These are phyloP conservation scores for Aphelinus atriplicis DNA, from an alignment of 1,140 invertebrate genomes.

Conservation along the genomic window DNA sequence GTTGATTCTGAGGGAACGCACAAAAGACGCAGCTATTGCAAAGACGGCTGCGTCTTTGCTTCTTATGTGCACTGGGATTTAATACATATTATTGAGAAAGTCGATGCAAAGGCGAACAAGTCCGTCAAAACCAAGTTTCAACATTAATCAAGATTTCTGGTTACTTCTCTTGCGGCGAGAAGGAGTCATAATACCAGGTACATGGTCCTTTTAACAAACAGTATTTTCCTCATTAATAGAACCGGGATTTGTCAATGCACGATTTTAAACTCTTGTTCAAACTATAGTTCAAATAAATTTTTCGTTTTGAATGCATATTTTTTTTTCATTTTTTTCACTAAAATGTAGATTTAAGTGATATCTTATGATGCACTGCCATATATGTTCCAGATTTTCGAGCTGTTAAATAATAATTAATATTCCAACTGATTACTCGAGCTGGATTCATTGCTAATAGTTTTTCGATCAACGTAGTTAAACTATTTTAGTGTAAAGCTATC, in stretches of 20 bases:
- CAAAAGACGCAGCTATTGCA: constrained; percentile 4
- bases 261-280: not conserved
- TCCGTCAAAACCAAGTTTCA: constrained; percentile 25
- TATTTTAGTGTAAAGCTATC: no score
- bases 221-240: constrained; percentile 10
- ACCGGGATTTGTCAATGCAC: constrained; percentile 20
- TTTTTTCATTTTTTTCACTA: not conserved
- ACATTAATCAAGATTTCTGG: constrained; percentile 52
- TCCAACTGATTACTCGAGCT: no score
- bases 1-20: not conserved
- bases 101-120: constrained; percentile 21
- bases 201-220: constrained; percentile 45
- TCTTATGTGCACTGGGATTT: constrained; percentile 14
- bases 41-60: constrained; percentile 14
- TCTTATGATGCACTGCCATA: no score
- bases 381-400: no score
- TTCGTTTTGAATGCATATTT: not conserved
- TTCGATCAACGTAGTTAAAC: no score
- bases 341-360: no score
- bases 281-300: not conserved
- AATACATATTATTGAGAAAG: constrained; percentile 25
- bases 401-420: no score
- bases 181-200: constrained; percentile 60
- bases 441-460: no score
- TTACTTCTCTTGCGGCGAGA: constrained; percentile 54